Conservation (phyloP, 2,797 vertebrate genomes). For the Mormyrus proboscirostris region DNA sequence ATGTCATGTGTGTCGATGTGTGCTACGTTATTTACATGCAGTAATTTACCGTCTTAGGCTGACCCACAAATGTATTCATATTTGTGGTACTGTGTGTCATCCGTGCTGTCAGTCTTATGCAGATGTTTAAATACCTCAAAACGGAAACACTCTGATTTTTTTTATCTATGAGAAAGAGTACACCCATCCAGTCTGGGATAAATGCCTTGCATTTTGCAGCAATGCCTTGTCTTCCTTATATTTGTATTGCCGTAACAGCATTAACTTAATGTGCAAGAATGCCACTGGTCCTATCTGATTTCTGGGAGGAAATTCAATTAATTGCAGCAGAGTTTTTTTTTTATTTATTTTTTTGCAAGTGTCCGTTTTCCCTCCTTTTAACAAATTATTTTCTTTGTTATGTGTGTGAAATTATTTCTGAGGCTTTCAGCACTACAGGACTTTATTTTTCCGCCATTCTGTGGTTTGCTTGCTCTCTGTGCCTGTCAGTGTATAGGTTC, state of each 20-base stretch:
- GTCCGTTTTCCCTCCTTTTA: not conserved
- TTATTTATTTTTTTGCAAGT: not conserved
- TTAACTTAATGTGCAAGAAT: not conserved
- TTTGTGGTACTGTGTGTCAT: not conserved
- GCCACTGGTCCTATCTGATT: not conserved
- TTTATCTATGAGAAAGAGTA: not conserved
- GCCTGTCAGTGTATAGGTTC: not conserved
- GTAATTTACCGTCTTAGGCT: not conserved
- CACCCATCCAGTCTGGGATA: not conserved
- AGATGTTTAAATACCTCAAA: not conserved
- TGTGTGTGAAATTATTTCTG: not conserved
- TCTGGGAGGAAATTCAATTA: conserved; percentile 4
- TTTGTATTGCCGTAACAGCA: not conserved
- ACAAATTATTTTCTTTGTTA: not conserved
- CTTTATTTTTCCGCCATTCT: not conserved
- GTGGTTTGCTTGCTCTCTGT: not conserved
- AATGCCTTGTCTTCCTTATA: not conserved
- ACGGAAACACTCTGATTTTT: not conserved
- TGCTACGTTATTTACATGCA: not conserved
- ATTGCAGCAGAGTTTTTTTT: not conserved
- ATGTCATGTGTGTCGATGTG: not conserved
- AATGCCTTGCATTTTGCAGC: not conserved
- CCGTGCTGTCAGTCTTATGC: not conserved
- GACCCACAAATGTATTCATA: not conserved
- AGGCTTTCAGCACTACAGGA: not conserved